Evolutionary conservation across 1,140 invertebrate genomes (phyloP).

Genomic region (Sycobia sp.): DNA sequence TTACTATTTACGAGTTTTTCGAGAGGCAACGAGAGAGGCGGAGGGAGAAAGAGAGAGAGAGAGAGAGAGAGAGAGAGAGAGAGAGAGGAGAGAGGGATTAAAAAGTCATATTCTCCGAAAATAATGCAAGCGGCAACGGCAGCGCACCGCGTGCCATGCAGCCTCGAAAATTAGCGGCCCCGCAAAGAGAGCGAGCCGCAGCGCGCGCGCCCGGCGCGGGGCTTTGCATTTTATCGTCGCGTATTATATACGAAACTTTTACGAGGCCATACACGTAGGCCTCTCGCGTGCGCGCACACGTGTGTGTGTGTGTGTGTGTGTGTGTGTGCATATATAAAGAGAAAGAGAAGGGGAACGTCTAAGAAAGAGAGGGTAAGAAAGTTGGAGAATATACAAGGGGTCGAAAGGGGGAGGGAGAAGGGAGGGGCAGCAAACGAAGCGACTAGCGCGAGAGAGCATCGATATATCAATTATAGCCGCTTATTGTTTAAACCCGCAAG

Average conservation of each 20-base stretch:
- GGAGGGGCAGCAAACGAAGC: neutral
- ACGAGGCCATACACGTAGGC: too few species aligned
- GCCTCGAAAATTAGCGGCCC: constrained; percentile 21
- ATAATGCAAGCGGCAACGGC: constrained; percentile 6
- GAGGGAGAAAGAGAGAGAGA: too few species aligned
- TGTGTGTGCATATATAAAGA: too few species aligned
- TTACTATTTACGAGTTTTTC: constrained; percentile 29
- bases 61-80: too few species aligned
- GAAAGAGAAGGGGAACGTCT: neutral
- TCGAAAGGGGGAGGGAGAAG: neutral
- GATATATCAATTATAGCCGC: constrained; percentile 34
- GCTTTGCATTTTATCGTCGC: constrained; percentile 30
- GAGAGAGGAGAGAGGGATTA: constrained; percentile 31
- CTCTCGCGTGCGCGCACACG: constrained; percentile 12
- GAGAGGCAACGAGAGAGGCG: neutral
- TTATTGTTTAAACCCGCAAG: constrained; percentile 23
- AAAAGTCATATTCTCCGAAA: constrained; percentile 29
- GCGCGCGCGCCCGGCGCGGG: neutral
- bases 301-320: neutral
- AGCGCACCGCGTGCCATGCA: neutral
- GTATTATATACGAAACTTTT: constrained; percentile 26
- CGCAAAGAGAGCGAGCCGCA: neutral
- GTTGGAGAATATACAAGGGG: too few species aligned
- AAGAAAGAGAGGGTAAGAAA: neutral
- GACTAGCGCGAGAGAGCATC: constrained; percentile 5